A percentile compares a stretch with the other conserved stretches of the same genome.
phyloP scores from a whole-genome alignment of 1,140 invertebrate genomes.

The Rhyacophila brunnea region DNA sequence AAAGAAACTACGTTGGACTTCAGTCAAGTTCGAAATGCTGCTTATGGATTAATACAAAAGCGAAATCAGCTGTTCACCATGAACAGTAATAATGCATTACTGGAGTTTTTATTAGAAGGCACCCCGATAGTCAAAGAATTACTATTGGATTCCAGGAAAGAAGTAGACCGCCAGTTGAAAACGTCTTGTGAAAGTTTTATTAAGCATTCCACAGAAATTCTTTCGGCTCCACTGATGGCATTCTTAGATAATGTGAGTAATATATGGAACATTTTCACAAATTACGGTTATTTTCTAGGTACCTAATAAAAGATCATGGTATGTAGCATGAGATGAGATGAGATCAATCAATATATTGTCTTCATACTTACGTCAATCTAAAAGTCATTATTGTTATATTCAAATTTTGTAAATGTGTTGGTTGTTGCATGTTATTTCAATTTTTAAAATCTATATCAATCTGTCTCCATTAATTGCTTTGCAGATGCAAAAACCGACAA shows the following conservation, averaged over 20 bases:
- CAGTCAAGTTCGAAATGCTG: conserved; percentile 82
- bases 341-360: too few species aligned
- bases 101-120: conserved; percentile 89
- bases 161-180: conserved; percentile 91
- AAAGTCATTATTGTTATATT: too few species aligned
- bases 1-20: conserved; percentile 93
- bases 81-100: conserved; percentile 84
- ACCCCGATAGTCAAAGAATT: conserved; percentile 91
- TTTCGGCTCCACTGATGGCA: conserved; percentile 71
- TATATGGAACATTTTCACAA: too few species aligned
- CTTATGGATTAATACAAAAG: conserved; percentile 83
- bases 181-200: conserved; percentile 90
- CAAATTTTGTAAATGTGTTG: too few species aligned
- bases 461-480: conserved; percentile 5
- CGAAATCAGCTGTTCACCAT: conserved; percentile 84
- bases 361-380: too few species aligned
- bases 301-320: too few species aligned
- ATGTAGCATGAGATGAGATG: too few species aligned
- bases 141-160: conserved; percentile 89
- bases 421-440: too few species aligned
- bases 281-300: too few species aligned
- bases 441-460: too few species aligned
- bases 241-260: conserved; percentile 72
- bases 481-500: conserved; percentile 15
- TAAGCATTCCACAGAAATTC: conserved; percentile 69